phyloP scores from a whole-genome alignment of 2,113 vertebrate genomes.

The Irena cyanogastra region DNA sequence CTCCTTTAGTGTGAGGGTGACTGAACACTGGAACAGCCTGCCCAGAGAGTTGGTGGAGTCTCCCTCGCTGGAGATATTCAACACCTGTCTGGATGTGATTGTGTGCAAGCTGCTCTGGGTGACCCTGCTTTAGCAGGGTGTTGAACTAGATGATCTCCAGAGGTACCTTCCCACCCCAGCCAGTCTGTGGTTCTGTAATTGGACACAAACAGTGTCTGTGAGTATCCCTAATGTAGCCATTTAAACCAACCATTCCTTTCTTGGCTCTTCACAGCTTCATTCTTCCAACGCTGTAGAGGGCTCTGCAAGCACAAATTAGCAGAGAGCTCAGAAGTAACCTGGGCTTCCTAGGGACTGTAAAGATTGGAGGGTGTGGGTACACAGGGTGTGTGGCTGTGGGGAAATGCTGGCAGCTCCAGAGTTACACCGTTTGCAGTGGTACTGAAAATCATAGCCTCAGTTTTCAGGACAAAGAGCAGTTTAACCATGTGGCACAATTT shows the following conservation, averaged over 20 bases:
- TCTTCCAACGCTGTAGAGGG: neutral
- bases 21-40: neutral
- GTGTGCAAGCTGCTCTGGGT: neutral
- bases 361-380: neutral
- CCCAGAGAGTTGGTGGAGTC: neutral
- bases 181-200: neutral
- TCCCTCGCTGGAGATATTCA: neutral
- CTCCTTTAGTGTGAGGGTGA: neutral
- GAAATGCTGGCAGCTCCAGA: neutral
- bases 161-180: neutral
- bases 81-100: neutral
- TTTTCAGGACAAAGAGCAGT: neutral
- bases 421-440: neutral
- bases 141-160: neutral
- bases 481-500: constrained; percentile 55
- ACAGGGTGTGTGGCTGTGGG: neutral
- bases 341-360: neutral
- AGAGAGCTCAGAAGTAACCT: neutral
- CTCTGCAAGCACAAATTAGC: neutral
- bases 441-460: neutral
- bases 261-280: neutral
- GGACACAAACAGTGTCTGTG: neutral
- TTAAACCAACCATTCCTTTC: neutral
- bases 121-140: neutral
- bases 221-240: neutral